phyloP scores from a whole-genome alignment of 2,888 invertebrate genomes.

The Dolichopus griseipennis region DNA sequence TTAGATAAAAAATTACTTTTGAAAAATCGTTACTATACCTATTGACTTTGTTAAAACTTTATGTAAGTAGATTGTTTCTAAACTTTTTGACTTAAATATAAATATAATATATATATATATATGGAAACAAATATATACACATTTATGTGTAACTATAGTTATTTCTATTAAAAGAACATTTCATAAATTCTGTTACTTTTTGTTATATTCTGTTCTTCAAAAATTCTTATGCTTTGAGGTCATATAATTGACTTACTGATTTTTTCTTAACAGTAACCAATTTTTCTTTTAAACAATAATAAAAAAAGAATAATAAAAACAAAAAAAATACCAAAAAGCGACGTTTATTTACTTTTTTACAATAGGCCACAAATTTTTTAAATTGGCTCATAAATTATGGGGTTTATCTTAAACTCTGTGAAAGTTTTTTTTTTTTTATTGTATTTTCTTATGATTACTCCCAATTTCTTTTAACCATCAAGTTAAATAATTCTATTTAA shows the following conservation, averaged over 20 bases:
- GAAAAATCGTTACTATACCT: neutral
- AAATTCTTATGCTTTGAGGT: neutral
- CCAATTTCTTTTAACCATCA: no score
- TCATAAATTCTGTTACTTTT: neutral
- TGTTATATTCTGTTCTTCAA: neutral
- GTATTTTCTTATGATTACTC: no score
- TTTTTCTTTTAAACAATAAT: neutral
- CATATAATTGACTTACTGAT: slow-evolving; percentile 3
- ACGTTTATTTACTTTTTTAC: slow-evolving; percentile 2
- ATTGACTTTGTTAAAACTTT: no score
- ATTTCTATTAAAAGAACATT: neutral
- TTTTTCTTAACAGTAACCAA: neutral
- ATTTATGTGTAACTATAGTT: neutral
- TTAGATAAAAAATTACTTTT: no score
- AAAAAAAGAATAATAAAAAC: neutral
- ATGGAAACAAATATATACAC: no score
- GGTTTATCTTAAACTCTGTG: neutral
- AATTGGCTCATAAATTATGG: slow-evolving; percentile 4
- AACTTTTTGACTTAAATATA: no score
- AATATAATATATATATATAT: no score
- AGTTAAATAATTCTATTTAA: no score
- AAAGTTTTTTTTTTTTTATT: neutral
- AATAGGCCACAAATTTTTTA: slow-evolving; percentile 4
- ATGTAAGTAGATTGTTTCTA: no score
- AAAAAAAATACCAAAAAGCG: neutral